These are phyloP conservation scores for Carassius auratus DNA, from an alignment of 2,113 vertebrate genomes.

Conservation along the genomic window DNA sequence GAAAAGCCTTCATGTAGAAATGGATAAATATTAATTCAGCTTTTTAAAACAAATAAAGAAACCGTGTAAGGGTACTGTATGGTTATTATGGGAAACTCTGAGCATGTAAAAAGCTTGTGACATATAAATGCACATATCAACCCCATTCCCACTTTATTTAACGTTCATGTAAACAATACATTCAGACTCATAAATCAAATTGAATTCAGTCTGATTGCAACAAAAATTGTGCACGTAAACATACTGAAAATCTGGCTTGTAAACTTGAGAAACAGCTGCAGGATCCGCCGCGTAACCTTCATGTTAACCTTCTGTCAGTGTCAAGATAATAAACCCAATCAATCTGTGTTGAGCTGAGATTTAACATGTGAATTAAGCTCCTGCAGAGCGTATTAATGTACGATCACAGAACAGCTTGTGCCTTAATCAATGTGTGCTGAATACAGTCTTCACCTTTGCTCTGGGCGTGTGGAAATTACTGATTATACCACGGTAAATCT, in stretches of 20 bases:
- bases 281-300: background rate
- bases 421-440: background rate
- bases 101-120: too few species aligned
- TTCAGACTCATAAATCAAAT: too few species aligned
- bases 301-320: background rate
- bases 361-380: background rate
- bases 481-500: background rate
- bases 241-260: background rate
- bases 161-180: too few species aligned
- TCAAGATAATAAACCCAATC: slow-evolving; percentile 30
- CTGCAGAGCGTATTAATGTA: background rate
- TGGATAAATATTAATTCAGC: too few species aligned
- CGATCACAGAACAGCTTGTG: background rate
- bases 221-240: too few species aligned
- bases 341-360: background rate
- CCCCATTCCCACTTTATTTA: too few species aligned
- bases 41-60: too few species aligned
- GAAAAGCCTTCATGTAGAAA: too few species aligned
- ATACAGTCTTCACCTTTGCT: background rate
- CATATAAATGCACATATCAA: too few species aligned
- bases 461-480: background rate
- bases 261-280: background rate
- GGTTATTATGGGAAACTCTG: too few species aligned
- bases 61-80: too few species aligned
- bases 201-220: too few species aligned